Evolutionary conservation across 2,113 vertebrate species (phyloP).

Genomic region (Prionailurus viverrinus): DNA sequence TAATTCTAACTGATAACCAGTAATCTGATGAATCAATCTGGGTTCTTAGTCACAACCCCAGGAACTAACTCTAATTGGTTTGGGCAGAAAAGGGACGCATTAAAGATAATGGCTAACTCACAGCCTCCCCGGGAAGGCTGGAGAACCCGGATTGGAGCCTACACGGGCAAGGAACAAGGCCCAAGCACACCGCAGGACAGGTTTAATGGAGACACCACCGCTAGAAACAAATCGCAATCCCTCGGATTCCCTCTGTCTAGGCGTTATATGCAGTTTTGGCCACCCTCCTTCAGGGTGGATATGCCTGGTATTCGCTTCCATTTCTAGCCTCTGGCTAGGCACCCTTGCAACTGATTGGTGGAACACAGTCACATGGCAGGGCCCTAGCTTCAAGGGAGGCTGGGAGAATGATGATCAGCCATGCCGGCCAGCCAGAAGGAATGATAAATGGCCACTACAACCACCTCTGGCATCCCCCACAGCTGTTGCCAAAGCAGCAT

Average conservation of each 20-base stretch:
- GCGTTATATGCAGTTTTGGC: not conserved
- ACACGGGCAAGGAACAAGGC: not conserved
- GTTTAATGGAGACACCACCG: not conserved
- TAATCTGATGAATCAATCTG: constrained; percentile 27
- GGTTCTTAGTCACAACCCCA: constrained; percentile 18
- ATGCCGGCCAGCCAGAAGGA: not conserved
- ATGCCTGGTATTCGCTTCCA: not conserved
- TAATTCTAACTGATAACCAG: constrained; percentile 23
- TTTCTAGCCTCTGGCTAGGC: not conserved
- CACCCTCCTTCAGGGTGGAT: not conserved
- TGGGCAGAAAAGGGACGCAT: not conserved
- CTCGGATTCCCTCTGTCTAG: too few species aligned
- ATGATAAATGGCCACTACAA: not conserved
- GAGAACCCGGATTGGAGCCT: not conserved
- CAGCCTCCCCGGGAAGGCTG: not conserved
- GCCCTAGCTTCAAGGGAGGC: not conserved
- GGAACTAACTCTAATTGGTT: constrained; percentile 32
- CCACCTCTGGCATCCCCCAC: not conserved
- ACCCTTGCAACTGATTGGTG: not conserved
- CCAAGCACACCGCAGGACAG: not conserved
- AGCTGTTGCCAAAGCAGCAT: not conserved
- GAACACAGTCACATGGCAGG: not conserved
- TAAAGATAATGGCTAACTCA: not conserved
- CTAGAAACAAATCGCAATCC: not conserved
- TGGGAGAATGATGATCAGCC: not conserved